These are phyloP conservation scores for Therioaphis trifolii DNA, from an alignment of 2,888 invertebrate species.

Conservation along the genomic window DNA sequence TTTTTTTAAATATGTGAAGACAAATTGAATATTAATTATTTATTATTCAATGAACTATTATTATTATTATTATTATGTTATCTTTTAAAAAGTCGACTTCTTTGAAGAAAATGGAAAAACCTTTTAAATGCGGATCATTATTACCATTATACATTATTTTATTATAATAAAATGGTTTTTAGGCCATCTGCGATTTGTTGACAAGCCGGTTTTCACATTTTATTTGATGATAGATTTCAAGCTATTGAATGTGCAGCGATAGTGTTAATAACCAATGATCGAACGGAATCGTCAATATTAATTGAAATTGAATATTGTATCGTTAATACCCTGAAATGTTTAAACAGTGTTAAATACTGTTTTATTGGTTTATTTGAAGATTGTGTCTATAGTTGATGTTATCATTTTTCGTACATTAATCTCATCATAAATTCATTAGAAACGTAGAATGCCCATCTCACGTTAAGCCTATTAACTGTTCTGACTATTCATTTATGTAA, in stretches of 20 bases:
- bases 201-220: not conserved
- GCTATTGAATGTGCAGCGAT: not conserved
- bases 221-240: not conserved
- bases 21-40: not conserved
- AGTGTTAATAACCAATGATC: not conserved
- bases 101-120: too few species aligned
- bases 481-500: too few species aligned
- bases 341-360: not conserved
- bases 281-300: constrained; percentile 19
- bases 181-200: too few species aligned
- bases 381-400: not conserved
- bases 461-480: too few species aligned
- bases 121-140: too few species aligned
- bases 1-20: not conserved
- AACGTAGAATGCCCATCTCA: too few species aligned
- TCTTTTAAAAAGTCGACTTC: too few species aligned
- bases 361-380: not conserved
- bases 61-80: not conserved
- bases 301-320: constrained; percentile 33
- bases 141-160: too few species aligned
- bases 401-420: not conserved
- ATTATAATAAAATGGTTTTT: too few species aligned
- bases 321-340: not conserved
- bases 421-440: not conserved
- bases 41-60: too few species aligned